Conservation (phyloP, 2,888 invertebrate genomes). For the Caenorhabditis angaria region DNA sequence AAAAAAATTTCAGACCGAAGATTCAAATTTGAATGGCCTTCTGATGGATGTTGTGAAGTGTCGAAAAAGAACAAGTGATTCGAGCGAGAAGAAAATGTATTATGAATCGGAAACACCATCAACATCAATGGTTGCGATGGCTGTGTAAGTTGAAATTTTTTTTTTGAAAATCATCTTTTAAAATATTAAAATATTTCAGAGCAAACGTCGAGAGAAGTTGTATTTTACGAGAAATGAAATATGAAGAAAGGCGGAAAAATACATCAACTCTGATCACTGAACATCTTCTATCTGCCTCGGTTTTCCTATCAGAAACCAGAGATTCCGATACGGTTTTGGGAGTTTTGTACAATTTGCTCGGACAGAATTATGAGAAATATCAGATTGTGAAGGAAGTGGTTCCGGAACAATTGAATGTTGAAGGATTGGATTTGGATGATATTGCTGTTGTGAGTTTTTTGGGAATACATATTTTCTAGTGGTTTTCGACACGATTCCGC, state of each 20-base stretch:
- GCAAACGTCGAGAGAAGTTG: constrained; percentile 27
- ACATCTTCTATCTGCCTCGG: neutral
- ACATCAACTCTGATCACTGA: constrained; percentile 6
- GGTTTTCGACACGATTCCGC: no score
- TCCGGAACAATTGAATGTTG: neutral
- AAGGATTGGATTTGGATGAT: neutral
- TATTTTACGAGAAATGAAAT: constrained; percentile 17
- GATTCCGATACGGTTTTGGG: neutral
- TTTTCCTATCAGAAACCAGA: neutral
- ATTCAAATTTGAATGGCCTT: neutral
- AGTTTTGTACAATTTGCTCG: neutral
- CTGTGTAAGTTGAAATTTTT: constrained; percentile 5
- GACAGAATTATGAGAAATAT: neutral
- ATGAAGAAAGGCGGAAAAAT: constrained; percentile 31
- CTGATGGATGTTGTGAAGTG: neutral
- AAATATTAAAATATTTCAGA: constrained; percentile 6
- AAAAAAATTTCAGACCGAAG: neutral
- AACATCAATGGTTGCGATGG: neutral
- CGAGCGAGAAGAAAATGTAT: neutral
- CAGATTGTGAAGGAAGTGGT: no score
- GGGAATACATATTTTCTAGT: no score
- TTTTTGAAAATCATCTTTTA: neutral
- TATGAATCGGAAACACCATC: neutral
- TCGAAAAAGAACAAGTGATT: neutral
- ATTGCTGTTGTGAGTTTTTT: neutral